These are phyloP conservation scores for Sabatieria punctata DNA, from an alignment of 2,888 invertebrate genomes.

Conservation along the genomic window DNA sequence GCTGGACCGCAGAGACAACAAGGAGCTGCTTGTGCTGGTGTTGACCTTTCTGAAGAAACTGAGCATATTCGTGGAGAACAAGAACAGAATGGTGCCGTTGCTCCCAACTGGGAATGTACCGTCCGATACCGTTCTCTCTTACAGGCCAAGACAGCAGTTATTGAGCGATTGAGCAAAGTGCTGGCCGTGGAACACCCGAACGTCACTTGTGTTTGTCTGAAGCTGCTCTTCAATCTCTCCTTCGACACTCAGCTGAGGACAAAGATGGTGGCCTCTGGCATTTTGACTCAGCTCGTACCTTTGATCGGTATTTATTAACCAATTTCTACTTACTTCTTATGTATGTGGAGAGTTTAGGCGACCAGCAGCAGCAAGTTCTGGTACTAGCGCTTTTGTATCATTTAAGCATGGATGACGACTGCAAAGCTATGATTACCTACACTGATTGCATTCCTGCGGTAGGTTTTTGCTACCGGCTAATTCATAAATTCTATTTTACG, in stretches of 20 bases:
- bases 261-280: conserved; percentile 71
- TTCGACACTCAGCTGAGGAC: conserved; percentile 71
- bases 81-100: conserved; percentile 79
- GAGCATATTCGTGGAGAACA: conserved; percentile 81
- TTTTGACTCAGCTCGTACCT: conserved; percentile 72
- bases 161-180: conserved; percentile 64
- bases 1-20: conserved; percentile 47
- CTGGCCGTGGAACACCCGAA: conserved; percentile 48
- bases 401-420: conserved; percentile 80
- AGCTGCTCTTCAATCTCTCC: conserved; percentile 79
- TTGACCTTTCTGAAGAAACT: conserved; percentile 86
- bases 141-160: conserved; percentile 51
- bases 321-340: neutral
- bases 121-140: conserved; percentile 12
- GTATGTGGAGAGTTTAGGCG: neutral
- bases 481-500: neutral
- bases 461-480: conserved; percentile 15
- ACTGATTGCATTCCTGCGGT: conserved; percentile 69
- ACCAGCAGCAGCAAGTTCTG: conserved; percentile 7
- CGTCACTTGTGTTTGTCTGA: conserved; percentile 62
- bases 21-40: conserved; percentile 61
- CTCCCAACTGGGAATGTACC: conserved; percentile 17
- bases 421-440: conserved; percentile 77
- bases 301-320: conserved; percentile 10
- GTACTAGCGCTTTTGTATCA: conserved; percentile 52